These are phyloP conservation scores for Calameuta idolon DNA, from an alignment of 2,888 invertebrate species.

Conservation along the genomic window DNA sequence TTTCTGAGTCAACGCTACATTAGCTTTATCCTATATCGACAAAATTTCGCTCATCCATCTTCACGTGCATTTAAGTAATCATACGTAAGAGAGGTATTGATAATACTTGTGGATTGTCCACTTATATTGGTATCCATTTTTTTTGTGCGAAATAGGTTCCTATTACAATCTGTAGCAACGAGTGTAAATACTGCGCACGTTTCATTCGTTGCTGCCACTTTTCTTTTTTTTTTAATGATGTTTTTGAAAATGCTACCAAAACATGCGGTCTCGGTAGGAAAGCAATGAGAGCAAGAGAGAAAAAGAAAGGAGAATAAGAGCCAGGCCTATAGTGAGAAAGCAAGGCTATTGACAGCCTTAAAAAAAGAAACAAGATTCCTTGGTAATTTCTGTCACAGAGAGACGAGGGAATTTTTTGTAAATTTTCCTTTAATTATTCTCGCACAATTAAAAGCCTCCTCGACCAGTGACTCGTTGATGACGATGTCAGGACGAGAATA, in stretches of 20 bases:
- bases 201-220: conserved; percentile 7
- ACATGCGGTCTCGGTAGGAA: not conserved
- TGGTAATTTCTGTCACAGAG: conserved; percentile 28
- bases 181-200: conserved; percentile 26
- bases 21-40: not conserved
- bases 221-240: conserved; percentile 10
- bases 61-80: conserved; percentile 53
- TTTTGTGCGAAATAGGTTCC: conserved; percentile 51
- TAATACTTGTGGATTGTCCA: conserved; percentile 12
- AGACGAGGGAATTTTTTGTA: conserved; percentile 22
- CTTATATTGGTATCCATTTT: conserved; percentile 26
- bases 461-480: not conserved
- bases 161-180: conserved; percentile 40
- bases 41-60: not conserved
- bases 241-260: not conserved
- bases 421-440: conserved; percentile 2
- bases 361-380: not conserved
- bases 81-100: conserved; percentile 47
- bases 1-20: not conserved
- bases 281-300: not conserved
- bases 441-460: not conserved
- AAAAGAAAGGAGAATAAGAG: conserved; percentile 22
- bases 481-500: too few relatives aligned
- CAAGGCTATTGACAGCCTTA: conserved; percentile 19
- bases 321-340: conserved; percentile 49